Percentiles rank a stretch among this genome's conserved stretches.
Evolutionary conservation across 2,797 vertebrate species (phyloP).

Genomic region (Sphenopsis melanotis): DNA sequence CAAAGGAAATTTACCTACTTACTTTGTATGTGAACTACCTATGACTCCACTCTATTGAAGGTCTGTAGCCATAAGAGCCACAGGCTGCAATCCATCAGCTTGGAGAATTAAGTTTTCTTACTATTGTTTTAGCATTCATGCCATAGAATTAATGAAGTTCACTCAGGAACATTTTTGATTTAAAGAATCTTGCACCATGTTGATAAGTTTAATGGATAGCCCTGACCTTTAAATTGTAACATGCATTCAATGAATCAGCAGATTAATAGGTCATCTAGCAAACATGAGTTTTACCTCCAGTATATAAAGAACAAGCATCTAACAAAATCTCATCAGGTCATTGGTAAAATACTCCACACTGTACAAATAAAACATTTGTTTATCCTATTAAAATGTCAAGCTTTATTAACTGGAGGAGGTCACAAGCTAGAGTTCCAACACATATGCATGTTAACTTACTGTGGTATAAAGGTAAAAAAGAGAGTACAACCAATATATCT

Average conservation of each 20-base stretch:
- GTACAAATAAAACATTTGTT: conserved; percentile 63
- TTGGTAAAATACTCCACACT: conserved; percentile 6
- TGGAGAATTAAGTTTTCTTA: conserved; percentile 12
- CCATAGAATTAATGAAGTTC: conserved; percentile 41
- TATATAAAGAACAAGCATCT: conserved; percentile 34
- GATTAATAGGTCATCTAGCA: conserved; percentile 62
- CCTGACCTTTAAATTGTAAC: conserved; percentile 84
- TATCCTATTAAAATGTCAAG: conserved; percentile 60
- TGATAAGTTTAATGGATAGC: conserved; percentile 85
- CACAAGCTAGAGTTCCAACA: background rate
- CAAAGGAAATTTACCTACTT: background rate
- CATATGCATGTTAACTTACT: conserved; percentile 1
- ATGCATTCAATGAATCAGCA: conserved; percentile 73
- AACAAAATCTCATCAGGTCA: conserved; percentile 26
- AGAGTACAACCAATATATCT: background rate
- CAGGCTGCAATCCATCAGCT: background rate
- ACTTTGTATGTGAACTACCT: background rate
- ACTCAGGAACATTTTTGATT: conserved; percentile 46
- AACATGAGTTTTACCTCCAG: background rate
- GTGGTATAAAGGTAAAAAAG: conserved; percentile 24
- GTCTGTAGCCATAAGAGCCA: background rate
- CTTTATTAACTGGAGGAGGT: conserved; percentile 59
- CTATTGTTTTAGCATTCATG: background rate
- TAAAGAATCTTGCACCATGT: conserved; percentile 66
- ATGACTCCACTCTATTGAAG: background rate